phyloP scores from a whole-genome alignment of 1,140 invertebrate species.

The Drosophila malerkotliana region DNA sequence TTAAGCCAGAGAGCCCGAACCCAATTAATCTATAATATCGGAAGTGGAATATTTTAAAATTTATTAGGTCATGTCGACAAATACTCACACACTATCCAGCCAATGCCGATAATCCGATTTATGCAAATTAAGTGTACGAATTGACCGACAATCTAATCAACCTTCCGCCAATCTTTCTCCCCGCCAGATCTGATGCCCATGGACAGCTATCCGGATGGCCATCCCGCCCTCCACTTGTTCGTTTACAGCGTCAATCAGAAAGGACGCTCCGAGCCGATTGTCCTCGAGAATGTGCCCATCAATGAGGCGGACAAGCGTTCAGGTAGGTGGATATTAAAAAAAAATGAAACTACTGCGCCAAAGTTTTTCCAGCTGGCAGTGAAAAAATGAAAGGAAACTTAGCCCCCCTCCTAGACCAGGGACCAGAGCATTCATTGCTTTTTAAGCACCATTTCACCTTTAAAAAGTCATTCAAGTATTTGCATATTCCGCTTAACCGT shows the following conservation, averaged over 20 bases:
- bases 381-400: slow-evolving; percentile 3
- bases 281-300: slow-evolving; percentile 93
- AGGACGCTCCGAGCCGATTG: slow-evolving; percentile 91
- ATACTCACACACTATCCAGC: no score
- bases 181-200: slow-evolving; percentile 78
- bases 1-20: no score
- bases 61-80: no score
- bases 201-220: slow-evolving; percentile 83
- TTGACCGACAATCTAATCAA: slow-evolving; percentile 12
- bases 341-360: slow-evolving; percentile 30
- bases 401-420: not conserved
- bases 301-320: slow-evolving; percentile 94
- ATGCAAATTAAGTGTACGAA: not conserved
- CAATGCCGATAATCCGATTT: no score
- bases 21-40: no score
- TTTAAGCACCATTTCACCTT: slow-evolving; percentile 83
- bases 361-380: slow-evolving; percentile 43
- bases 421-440: slow-evolving; percentile 73
- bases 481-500: slow-evolving; percentile 83
- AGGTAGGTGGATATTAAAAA: slow-evolving; percentile 85
- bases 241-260: slow-evolving; percentile 94
- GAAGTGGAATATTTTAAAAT: no score
- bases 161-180: not conserved
- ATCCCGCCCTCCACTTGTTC: slow-evolving; percentile 89
- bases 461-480: slow-evolving; percentile 83